Conservation (phyloP, 1,140 invertebrate genomes). For the Halyomorpha halys region DNA sequence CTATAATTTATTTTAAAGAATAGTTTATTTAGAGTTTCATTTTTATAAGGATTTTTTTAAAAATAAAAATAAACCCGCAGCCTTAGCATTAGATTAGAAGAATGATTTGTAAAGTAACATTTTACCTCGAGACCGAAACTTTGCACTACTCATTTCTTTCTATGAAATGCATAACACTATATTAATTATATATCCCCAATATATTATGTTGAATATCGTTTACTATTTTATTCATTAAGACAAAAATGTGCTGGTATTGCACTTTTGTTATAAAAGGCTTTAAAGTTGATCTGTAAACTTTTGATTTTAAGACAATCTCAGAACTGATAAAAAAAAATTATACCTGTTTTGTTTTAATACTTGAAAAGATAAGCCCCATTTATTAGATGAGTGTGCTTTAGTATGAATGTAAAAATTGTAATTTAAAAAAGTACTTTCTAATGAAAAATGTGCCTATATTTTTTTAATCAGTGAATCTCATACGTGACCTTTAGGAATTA, state of each 20-base stretch:
- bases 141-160: neutral
- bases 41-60: neutral
- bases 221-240: too few species aligned
- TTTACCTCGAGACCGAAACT: neutral
- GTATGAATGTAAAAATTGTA: constrained; percentile 1
- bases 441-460: constrained; percentile 27
- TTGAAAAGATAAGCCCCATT: neutral
- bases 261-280: too few species aligned
- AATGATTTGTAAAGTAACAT: too few species aligned
- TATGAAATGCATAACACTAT: too few species aligned
- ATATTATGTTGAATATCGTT: too few species aligned
- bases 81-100: constrained; percentile 7
- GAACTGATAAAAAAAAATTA: neutral
- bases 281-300: neutral
- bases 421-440: constrained; percentile 18
- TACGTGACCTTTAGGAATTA: constrained; percentile 5
- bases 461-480: constrained; percentile 26
- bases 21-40: neutral
- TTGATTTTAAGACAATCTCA: constrained; percentile 2
- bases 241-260: too few species aligned
- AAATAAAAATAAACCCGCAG: neutral
- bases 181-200: too few species aligned
- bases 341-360: neutral
- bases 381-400: constrained; percentile 9
- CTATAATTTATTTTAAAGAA: neutral